Base-by-base conservation (phyloP, 2,888 invertebrate genomes). In the Sclerodermus sp. region DNA sequence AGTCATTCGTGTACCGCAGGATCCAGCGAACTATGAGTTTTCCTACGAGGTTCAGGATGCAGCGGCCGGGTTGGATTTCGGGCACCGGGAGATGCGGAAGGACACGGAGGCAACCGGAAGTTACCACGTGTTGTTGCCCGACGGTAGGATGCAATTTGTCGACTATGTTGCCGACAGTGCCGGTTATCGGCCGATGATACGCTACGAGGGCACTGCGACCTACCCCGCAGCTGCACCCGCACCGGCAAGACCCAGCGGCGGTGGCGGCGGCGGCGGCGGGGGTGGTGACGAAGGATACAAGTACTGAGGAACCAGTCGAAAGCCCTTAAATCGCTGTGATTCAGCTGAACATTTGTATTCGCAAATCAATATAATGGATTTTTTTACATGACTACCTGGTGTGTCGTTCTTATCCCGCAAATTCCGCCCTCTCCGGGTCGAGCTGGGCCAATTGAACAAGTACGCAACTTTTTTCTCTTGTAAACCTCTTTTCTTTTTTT, bases 41-140 rank as follows among this genome's bases (percentile, higher is more conserved):
- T 83, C 83, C 1, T 86, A 86, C 74, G 84, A 85, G 64, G 86
- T 86, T 9, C 82, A 83, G 70, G 86, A 85, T 67, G 82, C 81
- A 15, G 78, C 71, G 1, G 80, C 81, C 6, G 84, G 81, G 38
- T 70, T 85, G 34, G 84, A 86, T 69, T 87, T 86, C 64, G 86
- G 85, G 0, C 86, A 87, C 71, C 82, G 82, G 42, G 86, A 87
- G 75, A 83, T 83, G 67, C 79, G 86, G 17, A 84, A 86, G 64
- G 86, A 85, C 46, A 83, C 85, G 57, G 82, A 82, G 41, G 85
- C 86, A 0, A 82, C 83, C 6, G 87, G 87, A 40, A 84, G 83
- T 36, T 87, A 86, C 74, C 84, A 85, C 71, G 85, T 86, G 32
- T 74, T 85, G 36, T 77, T 86, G 45, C 86, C 86, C 0, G 86